Percentiles rank a stretch among this genome's conserved stretches.
These are phyloP conservation scores for Anser brachyrhynchus DNA, from an alignment of 2,113 vertebrate species.

Conservation along the genomic window DNA sequence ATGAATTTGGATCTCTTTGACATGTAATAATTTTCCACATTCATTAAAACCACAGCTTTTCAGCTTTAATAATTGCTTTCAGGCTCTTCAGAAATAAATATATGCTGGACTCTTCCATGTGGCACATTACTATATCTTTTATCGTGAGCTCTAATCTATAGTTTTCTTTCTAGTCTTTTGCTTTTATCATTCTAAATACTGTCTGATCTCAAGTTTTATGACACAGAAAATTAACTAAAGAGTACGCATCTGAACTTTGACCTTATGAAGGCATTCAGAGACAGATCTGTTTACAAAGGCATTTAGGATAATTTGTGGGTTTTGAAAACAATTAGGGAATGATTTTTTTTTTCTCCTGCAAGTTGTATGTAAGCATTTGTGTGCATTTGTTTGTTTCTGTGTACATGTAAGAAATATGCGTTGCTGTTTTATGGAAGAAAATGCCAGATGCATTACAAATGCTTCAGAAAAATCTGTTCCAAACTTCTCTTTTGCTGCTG, in stretches of 20 bases:
- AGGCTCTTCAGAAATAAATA: slow-evolving; percentile 15
- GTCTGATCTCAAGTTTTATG: not conserved
- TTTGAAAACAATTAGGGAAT: not conserved
- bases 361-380: not conserved
- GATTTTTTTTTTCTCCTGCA: not conserved
- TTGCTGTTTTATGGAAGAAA: not conserved
- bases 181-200: not conserved
- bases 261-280: not conserved
- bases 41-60: slow-evolving; percentile 24
- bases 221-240: not conserved
- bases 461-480: not conserved
- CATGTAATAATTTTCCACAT: not conserved
- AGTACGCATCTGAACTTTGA: not conserved
- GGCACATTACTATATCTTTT: not conserved
- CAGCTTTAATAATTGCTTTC: slow-evolving; percentile 24
- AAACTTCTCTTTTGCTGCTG: not conserved
- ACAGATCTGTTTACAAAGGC: not conserved
- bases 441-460: not conserved
- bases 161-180: not conserved
- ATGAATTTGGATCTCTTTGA: not conserved
- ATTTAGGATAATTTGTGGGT: not conserved
- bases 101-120: not conserved
- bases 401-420: not conserved
- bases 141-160: not conserved
- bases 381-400: not conserved